Evolutionary conservation across 2,888 invertebrate genomes (phyloP).

Genomic region (Ornithoptera alexandrae): DNA sequence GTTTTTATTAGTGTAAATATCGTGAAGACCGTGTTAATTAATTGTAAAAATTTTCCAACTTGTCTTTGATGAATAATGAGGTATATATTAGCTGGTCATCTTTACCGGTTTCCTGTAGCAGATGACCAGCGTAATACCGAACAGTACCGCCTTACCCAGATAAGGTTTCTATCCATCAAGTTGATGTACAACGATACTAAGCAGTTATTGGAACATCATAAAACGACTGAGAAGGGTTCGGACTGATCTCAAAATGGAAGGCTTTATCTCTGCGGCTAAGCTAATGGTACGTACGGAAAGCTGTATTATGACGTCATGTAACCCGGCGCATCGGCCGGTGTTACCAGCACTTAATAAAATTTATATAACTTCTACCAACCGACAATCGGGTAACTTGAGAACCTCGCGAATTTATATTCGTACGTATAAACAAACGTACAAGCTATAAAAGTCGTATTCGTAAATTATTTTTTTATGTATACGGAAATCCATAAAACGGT

Average conservation of each 20-base stretch:
- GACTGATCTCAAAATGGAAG: slow-evolving; percentile 64
- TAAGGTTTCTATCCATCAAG: slow-evolving; percentile 66
- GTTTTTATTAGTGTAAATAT: too few relatives aligned
- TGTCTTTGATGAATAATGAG: slow-evolving; percentile 9
- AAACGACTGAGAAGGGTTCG: slow-evolving; percentile 75
- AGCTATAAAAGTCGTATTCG: too few relatives aligned
- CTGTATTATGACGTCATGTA: slow-evolving; percentile 1
- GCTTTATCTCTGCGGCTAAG: slow-evolving; percentile 52
- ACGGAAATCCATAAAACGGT: too few relatives aligned
- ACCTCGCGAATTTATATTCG: too few relatives aligned
- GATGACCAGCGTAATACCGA: slow-evolving; percentile 54
- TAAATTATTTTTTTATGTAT: too few relatives aligned
- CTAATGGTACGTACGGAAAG: slow-evolving; percentile 14
- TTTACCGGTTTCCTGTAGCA: slow-evolving; percentile 38
- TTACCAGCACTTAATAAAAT: background rate
- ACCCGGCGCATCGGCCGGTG: background rate
- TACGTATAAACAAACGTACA: too few relatives aligned
- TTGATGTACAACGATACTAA: slow-evolving; percentile 45
- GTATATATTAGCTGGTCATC: slow-evolving; percentile 1
- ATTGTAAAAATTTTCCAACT: too few relatives aligned
- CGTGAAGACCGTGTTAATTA: too few relatives aligned
- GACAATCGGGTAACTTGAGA: background rate
- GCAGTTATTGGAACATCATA: slow-evolving; percentile 63
- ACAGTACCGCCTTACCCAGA: slow-evolving; percentile 46
- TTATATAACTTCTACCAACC: slow-evolving; percentile 2